These are phyloP conservation scores for Zosterops pallidus DNA, from an alignment of 2,113 vertebrate genomes.

Conservation along the genomic window DNA sequence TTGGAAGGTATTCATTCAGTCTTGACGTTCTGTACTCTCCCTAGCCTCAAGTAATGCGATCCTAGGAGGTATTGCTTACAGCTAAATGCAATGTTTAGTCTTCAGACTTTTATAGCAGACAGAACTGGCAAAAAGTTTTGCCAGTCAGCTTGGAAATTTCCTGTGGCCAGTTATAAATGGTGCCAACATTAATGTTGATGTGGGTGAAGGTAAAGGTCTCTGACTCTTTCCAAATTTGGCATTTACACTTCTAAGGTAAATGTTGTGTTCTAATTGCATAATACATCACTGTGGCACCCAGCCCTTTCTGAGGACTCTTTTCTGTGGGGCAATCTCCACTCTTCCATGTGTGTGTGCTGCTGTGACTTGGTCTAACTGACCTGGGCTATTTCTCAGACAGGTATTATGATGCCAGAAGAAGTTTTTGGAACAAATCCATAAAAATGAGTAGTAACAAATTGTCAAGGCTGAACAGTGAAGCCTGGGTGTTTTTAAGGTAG, in stretches of 20 bases:
- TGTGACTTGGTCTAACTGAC: background rate
- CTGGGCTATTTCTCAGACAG: background rate
- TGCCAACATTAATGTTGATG: background rate
- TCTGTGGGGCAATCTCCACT: background rate
- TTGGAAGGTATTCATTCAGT: background rate
- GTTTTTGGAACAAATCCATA: background rate
- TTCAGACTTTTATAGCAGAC: background rate
- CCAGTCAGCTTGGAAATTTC: background rate
- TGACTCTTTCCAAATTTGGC: background rate
- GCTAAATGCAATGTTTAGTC: background rate
- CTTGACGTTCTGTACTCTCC: background rate
- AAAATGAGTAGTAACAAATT: background rate
- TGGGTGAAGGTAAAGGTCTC: background rate
- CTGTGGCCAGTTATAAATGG: background rate
- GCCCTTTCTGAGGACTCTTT: background rate
- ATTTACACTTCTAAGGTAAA: background rate
- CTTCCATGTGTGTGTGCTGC: accelerated
- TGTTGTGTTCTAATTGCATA: background rate
- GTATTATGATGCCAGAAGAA: background rate
- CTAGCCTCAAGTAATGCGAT: background rate
- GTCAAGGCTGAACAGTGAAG: background rate
- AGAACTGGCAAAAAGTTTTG: background rate
- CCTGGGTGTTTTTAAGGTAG: background rate
- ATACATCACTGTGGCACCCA: background rate
- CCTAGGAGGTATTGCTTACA: background rate